These are phyloP conservation scores for Hanleya hanleyi DNA, from an alignment of 2,888 invertebrate genomes.

Conservation along the genomic window DNA sequence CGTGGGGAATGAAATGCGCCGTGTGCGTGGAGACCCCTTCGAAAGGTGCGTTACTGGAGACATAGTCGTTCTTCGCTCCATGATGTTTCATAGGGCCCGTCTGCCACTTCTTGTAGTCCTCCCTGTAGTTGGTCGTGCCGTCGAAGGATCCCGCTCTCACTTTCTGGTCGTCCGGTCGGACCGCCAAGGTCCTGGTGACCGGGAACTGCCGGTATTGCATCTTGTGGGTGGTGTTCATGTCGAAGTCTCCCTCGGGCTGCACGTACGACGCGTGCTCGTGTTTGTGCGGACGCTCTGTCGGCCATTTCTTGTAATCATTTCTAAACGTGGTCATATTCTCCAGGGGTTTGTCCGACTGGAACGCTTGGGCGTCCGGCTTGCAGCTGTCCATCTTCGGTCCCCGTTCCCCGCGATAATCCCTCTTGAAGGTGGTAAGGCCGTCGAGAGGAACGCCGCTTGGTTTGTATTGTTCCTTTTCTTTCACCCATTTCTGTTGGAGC, in stretches of 20 bases:
- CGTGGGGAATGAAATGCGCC: constrained; percentile 64
- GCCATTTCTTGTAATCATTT: constrained; percentile 64
- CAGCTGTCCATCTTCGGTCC: constrained; percentile 58
- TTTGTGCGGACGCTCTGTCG: constrained; percentile 55
- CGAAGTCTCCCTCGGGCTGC: constrained; percentile 68
- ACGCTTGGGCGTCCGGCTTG: constrained; percentile 67
- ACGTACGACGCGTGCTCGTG: constrained; percentile 62
- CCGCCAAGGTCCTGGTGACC: constrained; percentile 48
- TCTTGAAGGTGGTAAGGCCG: constrained; percentile 63
- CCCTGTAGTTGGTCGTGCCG: constrained; percentile 64
- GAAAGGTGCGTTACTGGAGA: constrained; percentile 69
- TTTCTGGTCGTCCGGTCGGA: constrained; percentile 49
- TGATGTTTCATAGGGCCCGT: constrained; percentile 48
- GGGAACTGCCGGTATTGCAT: constrained; percentile 60
- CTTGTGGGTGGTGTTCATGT: constrained; percentile 66
- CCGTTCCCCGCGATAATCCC: constrained; percentile 59
- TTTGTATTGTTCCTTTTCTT: constrained; percentile 58
- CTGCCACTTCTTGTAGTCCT: constrained; percentile 64
- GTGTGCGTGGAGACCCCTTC: constrained; percentile 69
- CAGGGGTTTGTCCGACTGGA: constrained; percentile 68
- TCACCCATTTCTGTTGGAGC: constrained; percentile 52
- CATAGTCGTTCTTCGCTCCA: constrained; percentile 58
- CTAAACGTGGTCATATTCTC: constrained; percentile 70
- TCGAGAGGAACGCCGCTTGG: constrained; percentile 64
- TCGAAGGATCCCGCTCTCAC: constrained; percentile 60